phyloP scores from a whole-genome alignment of 2,113 vertebrate genomes.

The Poeciliopsis retropinna region DNA sequence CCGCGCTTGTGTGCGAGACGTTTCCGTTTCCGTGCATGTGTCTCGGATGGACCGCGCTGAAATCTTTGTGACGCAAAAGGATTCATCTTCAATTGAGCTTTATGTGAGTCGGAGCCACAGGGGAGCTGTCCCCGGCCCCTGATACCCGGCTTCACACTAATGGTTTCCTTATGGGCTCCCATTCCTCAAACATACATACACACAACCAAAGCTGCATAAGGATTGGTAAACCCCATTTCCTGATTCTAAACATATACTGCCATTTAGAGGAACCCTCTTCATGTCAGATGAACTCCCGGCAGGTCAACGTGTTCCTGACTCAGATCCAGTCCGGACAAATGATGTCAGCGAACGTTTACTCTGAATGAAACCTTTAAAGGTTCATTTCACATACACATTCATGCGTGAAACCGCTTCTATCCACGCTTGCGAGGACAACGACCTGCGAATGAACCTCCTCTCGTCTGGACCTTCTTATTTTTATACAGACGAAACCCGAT shows the following conservation, averaged over 20 bases:
- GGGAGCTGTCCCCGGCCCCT: slow-evolving; percentile 45
- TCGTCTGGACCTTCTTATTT: slow-evolving; percentile 85
- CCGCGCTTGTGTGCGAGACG: neutral
- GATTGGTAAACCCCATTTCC: slow-evolving; percentile 77
- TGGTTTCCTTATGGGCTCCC: slow-evolving; percentile 84
- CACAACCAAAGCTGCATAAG: slow-evolving; percentile 6
- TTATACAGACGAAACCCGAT: slow-evolving; percentile 80
- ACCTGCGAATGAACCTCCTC: slow-evolving; percentile 83
- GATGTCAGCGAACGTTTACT: slow-evolving; percentile 1
- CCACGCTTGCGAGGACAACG: slow-evolving; percentile 78
- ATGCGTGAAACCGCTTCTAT: too few relatives aligned
- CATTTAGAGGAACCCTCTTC: slow-evolving; percentile 27
- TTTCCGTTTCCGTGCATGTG: slow-evolving; percentile 18
- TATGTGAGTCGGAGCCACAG: slow-evolving; percentile 69
- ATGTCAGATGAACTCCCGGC: too few relatives aligned
- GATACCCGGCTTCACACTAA: slow-evolving; percentile 79
- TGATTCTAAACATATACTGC: slow-evolving; percentile 63
- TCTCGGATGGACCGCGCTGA: slow-evolving; percentile 22
- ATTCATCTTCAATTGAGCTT: slow-evolving; percentile 78
- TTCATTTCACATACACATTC: neutral
- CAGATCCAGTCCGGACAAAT: slow-evolving; percentile 11
- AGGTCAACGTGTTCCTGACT: too few relatives aligned
- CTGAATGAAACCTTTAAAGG: too few relatives aligned
- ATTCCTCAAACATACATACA: slow-evolving; percentile 77
- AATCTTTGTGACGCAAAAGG: slow-evolving; percentile 55